Evolutionary conservation across 1,140 invertebrate species (phyloP), one percentile per base, ranked within the genome.

Genomic region (Diploscapter pachys): DNA sequence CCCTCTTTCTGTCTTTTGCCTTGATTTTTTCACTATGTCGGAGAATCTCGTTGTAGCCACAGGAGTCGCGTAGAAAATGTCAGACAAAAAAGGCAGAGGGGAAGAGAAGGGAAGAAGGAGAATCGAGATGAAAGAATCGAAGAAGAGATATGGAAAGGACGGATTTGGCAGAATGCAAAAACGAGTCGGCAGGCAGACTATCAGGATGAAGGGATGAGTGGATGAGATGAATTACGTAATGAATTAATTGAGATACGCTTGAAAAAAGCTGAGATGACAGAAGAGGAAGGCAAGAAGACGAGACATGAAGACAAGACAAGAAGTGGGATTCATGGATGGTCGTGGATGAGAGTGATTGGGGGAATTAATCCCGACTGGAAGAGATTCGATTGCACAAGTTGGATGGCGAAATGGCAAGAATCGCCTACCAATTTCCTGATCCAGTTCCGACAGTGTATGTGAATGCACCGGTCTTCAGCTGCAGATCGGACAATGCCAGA

Each of bases 361-460:
- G 52, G 69, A 53, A 71, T 59, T 59, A 4, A 31, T 49, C 53
- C 6, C 66, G 50, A 31, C 54, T 68, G 56, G 51, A 50, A 71
- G 56, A 59, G 51, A 71, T 63, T 3, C 11, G 48, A 11, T 68
- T 56, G 9, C 4, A 70, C 4, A 5, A 8, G 62, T 31, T 31
- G 31, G 51, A 70, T 48, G 73, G 54, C 73, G 50, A 51, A 68
- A 65, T 49, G 49, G 49, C 68, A 52, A 63, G n/a, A 55, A 63
- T 13, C 6, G 71, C 77, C 73, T 53, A 76, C 74, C 73, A 83
- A 71, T 77, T 82, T n/a, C 72, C 67, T 8, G 74, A 81, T 55
- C 82, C 80, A n/a, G 80, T 83, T 65, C 82, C 82, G 70, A 82
- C 78, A 6, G 75, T 70, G 73, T 66, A 83, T 4, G 71, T 65